Evolutionary conservation across 2,113 vertebrate species (phyloP), one percentile per base, ranked within the genome.

Genomic region (Panthera tigris): DNA sequence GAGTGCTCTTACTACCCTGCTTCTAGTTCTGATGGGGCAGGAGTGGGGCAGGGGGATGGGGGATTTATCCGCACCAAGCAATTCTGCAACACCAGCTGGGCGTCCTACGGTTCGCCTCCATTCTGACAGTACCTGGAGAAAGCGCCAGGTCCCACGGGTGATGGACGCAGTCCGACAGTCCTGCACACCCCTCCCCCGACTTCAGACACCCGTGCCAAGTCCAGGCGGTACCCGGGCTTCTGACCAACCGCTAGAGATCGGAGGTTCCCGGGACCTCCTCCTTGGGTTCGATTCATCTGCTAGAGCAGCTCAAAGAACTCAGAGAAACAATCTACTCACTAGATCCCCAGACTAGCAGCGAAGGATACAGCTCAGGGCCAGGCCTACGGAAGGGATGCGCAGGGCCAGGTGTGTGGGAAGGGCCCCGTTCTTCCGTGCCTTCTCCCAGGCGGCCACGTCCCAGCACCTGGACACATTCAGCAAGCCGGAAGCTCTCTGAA

Each of bases 91-190:
- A 50, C 27, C 18, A 9, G 41, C 39, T 48, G 29, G 29, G 29
- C 4, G 41, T 48, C 41, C 41, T 21, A 14, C 29, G 68, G 8
- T 25, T 15, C 63, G 33, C 1, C 41, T 9, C 61, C 14, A 7
- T 66, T 15, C 82, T 23, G 82, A 83, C 7, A 27, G 36, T 2
- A 14, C 52, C 71, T 45, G 36, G 4, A 76, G 52, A 16, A 1
- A 7, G 52, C 13, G 2, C 1, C 18, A 0, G 13, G 25, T 25
- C 12, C 87, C 31, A 39, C 71, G 4, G 39, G 55, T 16, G 21
- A 11, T 16, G 12, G 13, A 9, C 1, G 0, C 52, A 7, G 39
- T 15, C 52, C 36, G 2, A 6, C 6, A 29, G 4, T 27, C 61
- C 27, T 33, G 18, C 27, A 0, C 14, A 50, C 14, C 50, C 0